Evolutionary conservation across 2,797 vertebrate genomes (phyloP).

Genomic region (Enoplosus armatus): DNA sequence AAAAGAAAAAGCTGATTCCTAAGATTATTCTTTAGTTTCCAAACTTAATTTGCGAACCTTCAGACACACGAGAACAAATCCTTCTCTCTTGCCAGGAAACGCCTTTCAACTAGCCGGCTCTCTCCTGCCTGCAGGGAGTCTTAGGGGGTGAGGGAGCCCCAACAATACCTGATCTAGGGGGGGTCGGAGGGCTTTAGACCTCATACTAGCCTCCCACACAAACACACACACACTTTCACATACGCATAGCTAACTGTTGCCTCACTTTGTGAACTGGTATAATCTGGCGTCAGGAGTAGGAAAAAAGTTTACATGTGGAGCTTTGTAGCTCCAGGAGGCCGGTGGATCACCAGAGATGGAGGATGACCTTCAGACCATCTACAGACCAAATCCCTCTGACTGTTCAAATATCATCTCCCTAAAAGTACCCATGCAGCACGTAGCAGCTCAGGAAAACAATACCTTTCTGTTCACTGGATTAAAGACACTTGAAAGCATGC

Average conservation of each 20-base stretch:
- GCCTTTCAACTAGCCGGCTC: slow-evolving; percentile 54
- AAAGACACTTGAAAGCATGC: slow-evolving; percentile 34
- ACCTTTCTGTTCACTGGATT: slow-evolving; percentile 56
- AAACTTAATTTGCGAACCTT: slow-evolving; percentile 52
- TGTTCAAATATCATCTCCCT: slow-evolving; percentile 13
- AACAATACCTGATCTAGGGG: slow-evolving; percentile 73
- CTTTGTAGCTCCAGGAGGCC: slow-evolving; percentile 39
- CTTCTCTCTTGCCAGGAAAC: slow-evolving; percentile 59
- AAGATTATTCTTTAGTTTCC: slow-evolving; percentile 21
- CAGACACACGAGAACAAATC: slow-evolving; percentile 51
- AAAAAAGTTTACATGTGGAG: slow-evolving; percentile 27
- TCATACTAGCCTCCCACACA: slow-evolving; percentile 53
- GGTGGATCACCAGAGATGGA: slow-evolving; percentile 23
- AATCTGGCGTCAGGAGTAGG: slow-evolving; percentile 53
- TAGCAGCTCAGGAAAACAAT: slow-evolving; percentile 40
- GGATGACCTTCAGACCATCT: slow-evolving; percentile 5
- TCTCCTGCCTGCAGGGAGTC: slow-evolving; percentile 69
- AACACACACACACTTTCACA: not conserved
- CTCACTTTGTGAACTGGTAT: slow-evolving; percentile 50
- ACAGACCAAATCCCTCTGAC: slow-evolving; percentile 19
- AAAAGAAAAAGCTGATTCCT: slow-evolving; percentile 30
- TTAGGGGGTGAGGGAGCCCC: slow-evolving; percentile 66
- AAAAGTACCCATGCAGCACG: slow-evolving; percentile 2
- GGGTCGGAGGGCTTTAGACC: slow-evolving; percentile 66
- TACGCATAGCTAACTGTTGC: slow-evolving; percentile 28